phyloP scores from a whole-genome alignment of 2,113 vertebrate species.

The Candoia aspera region DNA sequence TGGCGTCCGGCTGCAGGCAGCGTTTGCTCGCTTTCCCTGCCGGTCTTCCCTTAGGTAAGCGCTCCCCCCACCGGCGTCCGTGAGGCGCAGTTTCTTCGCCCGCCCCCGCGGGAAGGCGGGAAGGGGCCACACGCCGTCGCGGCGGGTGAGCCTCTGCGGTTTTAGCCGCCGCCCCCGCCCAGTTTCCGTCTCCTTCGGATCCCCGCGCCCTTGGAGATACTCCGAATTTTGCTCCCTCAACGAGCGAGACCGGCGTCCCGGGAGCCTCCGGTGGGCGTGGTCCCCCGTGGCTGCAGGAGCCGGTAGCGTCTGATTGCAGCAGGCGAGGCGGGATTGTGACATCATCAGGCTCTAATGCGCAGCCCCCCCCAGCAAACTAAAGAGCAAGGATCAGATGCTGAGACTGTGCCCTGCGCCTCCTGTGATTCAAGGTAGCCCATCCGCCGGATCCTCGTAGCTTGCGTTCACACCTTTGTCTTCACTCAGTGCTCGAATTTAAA shows the following conservation, averaged over 20 bases:
- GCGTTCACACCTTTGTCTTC: background rate
- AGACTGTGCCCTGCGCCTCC: no score
- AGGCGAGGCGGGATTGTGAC: background rate
- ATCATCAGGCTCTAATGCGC: background rate
- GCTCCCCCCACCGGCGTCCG: background rate
- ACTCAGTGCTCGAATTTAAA: no score
- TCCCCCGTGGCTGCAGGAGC: background rate
- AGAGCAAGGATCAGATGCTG: background rate
- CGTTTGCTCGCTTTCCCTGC: background rate
- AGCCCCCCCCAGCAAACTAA: background rate
- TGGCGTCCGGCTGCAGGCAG: background rate
- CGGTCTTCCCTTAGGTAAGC: background rate
- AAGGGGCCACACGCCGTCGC: background rate
- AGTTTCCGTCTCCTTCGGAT: no score
- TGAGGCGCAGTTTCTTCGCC: background rate
- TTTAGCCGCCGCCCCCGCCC: background rate
- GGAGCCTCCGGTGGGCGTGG: background rate
- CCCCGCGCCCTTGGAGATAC: background rate
- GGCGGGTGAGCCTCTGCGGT: background rate
- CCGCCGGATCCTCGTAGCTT: no score
- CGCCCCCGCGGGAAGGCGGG: background rate
- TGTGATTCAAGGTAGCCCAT: background rate
- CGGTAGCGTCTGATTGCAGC: background rate
- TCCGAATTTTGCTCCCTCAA: background rate
- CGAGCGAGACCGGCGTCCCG: background rate